Evolutionary conservation across 2,113 vertebrate genomes (phyloP).

Genomic region (Sinosuthora webbiana): DNA sequence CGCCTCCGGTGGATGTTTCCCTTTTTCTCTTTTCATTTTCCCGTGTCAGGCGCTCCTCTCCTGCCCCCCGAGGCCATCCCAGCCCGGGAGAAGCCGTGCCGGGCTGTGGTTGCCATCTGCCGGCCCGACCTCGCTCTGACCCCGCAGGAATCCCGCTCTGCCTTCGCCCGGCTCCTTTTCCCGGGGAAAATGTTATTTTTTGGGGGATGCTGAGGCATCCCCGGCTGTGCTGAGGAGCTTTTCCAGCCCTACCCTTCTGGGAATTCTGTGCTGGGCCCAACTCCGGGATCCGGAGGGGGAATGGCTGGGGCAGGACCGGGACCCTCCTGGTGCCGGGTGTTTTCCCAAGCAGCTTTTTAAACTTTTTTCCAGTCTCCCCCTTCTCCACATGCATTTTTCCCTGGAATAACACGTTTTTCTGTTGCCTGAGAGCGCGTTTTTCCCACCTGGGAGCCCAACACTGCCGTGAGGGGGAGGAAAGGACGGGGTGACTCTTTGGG

Average conservation of each 20-base stretch:
- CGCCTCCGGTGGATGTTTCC: background rate
- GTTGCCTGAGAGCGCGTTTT: rapidly evolving
- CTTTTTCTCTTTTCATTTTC: background rate
- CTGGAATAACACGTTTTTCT: rapidly evolving
- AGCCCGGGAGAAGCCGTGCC: rapidly evolving
- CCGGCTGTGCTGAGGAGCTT: background rate
- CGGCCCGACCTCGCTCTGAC: background rate
- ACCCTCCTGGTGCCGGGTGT: background rate
- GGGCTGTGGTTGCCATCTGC: background rate
- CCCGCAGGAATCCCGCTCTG: rapidly evolving
- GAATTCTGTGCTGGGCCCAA: background rate
- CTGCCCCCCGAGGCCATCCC: background rate
- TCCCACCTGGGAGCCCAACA: background rate
- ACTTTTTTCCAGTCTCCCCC: background rate
- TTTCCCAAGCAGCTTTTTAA: background rate
- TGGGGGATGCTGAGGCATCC: background rate
- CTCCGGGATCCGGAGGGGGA: background rate
- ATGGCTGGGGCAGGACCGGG: background rate
- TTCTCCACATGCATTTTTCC: background rate
- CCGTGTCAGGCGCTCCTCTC: background rate
- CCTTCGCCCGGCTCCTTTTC: background rate
- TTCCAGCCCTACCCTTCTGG: background rate
- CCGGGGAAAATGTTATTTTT: background rate
- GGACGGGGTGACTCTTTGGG: rapidly evolving
- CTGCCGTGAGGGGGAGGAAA: background rate